Evolutionary conservation across 2,113 vertebrate species (phyloP), one percentile per base, ranked within the genome.

Genomic region (Atherinomorus stipes): DNA sequence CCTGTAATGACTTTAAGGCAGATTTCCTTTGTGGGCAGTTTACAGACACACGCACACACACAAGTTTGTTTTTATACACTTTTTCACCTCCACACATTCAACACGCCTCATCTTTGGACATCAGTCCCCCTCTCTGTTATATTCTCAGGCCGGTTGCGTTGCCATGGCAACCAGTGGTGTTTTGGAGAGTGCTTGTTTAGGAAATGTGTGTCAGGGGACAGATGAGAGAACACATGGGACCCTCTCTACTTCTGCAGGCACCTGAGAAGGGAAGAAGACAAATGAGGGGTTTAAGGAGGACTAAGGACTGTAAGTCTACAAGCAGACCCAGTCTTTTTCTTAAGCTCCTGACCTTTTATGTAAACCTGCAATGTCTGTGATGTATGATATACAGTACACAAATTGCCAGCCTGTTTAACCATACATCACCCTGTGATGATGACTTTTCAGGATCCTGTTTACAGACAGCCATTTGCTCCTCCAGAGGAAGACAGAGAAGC

Each of bases 121-220:
- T 85, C 62, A 77, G 76, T 74, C 71, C 63, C 53, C 52, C 71
- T 71, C 26, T 42, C 31, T 77, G 64, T 76, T 91, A 87, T 88
- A 90, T 87, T 86, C 83, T 84, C 65, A 71, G 76, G 60, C 78
- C 73, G 70, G 73, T 61, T 65, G 50, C 66, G 81, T 52, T 76
- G 76, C 79, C 88, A 87, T 90, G 82, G 82, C 76, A 90, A 92
- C 89, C 62, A 73, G 58, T 70, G 71, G 78, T 90, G 88, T 90
- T 89, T 90, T 90, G 89, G 82, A 88, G 79, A 83, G 78, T 88
- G 80, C 80, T 91, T 90, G 84, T 74, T 88, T 83, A 79, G 71
- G 81, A 70, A 87, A 85, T 82, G 84, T 80, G 80, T 75, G 78
- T 89, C 85, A 37, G 9, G 85, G 85, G 87, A 90, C 77, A 81